Evolutionary conservation across 2,797 vertebrate species (phyloP), one percentile per base, ranked within the genome.

Genomic region (Hoplostethus atlanticus): DNA sequence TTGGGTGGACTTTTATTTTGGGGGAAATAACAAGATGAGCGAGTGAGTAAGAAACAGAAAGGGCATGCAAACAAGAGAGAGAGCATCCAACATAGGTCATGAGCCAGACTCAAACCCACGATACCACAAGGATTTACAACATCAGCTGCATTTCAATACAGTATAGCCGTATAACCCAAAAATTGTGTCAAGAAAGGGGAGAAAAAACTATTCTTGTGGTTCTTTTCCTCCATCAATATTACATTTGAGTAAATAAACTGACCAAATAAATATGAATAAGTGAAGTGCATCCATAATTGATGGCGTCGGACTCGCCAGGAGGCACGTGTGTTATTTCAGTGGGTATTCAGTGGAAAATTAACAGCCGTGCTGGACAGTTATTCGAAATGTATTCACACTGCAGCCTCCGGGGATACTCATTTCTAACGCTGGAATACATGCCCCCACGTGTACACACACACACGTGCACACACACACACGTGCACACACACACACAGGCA

Each of bases 251-350:
- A 55, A 34, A 34, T 55, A 21, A 8, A 40, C 13, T 40, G n/a
- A 58, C 21, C 56, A 58, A 40, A 58, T 40, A 58, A 11, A 58
- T 40, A 21, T 58, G 34, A 58, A 58, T 40, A 58, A 11, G n/a
- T 58, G 10, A 40, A 17, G 12, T 58, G 16, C 56, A 58, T 58
- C n/a, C 36, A 58, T 58, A 58, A 58, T 58, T 40, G 36, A 58
- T 58, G 36, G 36, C 7, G 12, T 58, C 17, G 56, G 36, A 58
- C 34, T 40, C n/a, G 36, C 21, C n/a, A 58, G 56, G 56, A 58
- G 34, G 36, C 6, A 7, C 7, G 9, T 11, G n/a, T 58, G 54
- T 57, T 58, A 54, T 31, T 54, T 54, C 15, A 58, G 56, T 11
- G 34, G n/a, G 13, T 58, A 42, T 40, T 40, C 34, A 21, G 56